phyloP scores from a whole-genome alignment of 2,888 invertebrate genomes.

The Diarsia dahlii region DNA sequence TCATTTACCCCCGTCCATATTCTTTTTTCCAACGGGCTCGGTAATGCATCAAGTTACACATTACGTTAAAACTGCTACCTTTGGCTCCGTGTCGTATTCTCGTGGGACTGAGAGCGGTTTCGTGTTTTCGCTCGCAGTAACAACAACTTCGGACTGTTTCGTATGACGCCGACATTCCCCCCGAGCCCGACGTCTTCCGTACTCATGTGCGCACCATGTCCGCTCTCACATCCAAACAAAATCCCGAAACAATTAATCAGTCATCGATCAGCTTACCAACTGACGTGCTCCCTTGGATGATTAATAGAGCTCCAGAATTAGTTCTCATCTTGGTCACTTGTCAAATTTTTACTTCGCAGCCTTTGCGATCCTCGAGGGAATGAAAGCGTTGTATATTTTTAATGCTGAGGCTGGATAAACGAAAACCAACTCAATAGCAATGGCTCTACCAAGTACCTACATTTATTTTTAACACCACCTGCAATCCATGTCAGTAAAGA shows the following conservation, averaged over 20 bases:
- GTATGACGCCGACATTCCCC: conserved; percentile 48
- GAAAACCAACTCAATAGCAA: conserved; percentile 6
- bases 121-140: conserved; percentile 58
- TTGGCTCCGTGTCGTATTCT: conserved; percentile 46
- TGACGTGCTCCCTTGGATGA: conserved; percentile 66
- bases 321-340: conserved; percentile 62
- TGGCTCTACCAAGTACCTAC: conserved; percentile 7
- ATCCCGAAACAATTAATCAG: conserved; percentile 68
- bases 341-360: conserved; percentile 62
- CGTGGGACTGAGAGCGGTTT: conserved; percentile 60
- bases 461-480: conserved; percentile 26
- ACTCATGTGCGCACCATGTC: conserved; percentile 35
- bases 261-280: conserved; percentile 63
- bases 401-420: conserved; percentile 6
- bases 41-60: conserved; percentile 37
- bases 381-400: conserved; percentile 11
- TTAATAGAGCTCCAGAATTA: conserved; percentile 66
- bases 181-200: conserved; percentile 39
- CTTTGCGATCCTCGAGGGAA: conserved; percentile 49
- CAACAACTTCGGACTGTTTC: conserved; percentile 52
- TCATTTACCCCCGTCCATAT: not conserved
- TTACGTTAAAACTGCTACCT: conserved; percentile 54
- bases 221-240: conserved; percentile 48
- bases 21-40: conserved; percentile 16
- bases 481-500: conserved; percentile 34